Base-by-base conservation (phyloP, 2,888 invertebrate species). In the Zygothrica quintamaculata region DNA sequence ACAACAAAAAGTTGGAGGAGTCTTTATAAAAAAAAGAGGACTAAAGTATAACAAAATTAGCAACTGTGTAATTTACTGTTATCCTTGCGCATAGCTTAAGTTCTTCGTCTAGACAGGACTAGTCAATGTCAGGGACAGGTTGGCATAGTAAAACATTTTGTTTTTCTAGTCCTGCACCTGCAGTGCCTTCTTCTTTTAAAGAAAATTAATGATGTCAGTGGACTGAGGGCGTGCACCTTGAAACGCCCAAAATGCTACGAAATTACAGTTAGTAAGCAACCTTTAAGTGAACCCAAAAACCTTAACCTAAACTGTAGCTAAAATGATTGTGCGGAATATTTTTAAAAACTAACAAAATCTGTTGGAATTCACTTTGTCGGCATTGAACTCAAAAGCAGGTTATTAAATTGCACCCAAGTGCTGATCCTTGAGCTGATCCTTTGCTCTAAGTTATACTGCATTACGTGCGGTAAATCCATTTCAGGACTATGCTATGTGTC, bases 31-130 rank as follows among this genome's bases (percentile, higher is more conserved):
- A 81, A 42, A 25, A 1, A 16, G 22, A 31, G 66, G 36, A 55
- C 60, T 59, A 42, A 57, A 57, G 60, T 74, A 87, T n/a, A 87
- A 79, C 87, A 79, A 77, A 82, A 87, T 87, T 81, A 73, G 75
- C 61, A 15, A 47, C 64, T 11, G 55, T n/a, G 57, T 55, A 65
- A 67, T 68, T 85, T 74, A 51, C 71, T 57, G 77, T 70, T 82
- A 77, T 42, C n/a, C n/a, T n/a, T n/a, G n/a, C n/a, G n/a, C n/a
- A n/a, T n/a, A n/a, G n/a, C n/a, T n/a, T n/a, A n/a, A n/a, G n/a
- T n/a, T n/a, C n/a, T n/a, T n/a, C 52, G 78, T 78, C 78, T 78
- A 78, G 78, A 78, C 78, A 64, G 71, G 34, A 44, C 78, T 59
- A 55, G 57, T 25, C 52, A 51, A 26, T 44, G 43, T 36, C 65